Evolutionary conservation across 2,113 vertebrate genomes (phyloP).

Genomic region (Nematolebias whitei): DNA sequence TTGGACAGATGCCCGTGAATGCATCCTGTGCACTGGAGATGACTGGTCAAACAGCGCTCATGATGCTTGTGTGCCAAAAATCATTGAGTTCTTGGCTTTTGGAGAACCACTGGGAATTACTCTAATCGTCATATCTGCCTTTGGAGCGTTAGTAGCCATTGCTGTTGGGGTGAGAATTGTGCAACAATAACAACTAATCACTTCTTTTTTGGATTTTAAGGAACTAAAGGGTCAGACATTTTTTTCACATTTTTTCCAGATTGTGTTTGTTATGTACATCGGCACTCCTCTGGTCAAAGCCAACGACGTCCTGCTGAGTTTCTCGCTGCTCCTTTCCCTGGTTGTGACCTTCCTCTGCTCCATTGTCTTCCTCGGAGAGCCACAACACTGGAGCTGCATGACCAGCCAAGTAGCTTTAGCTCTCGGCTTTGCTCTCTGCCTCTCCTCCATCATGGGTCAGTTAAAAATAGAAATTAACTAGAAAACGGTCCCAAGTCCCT

Average conservation of each 20-base stretch:
- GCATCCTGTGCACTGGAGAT: slow-evolving; percentile 79
- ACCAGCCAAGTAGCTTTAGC: slow-evolving; percentile 83
- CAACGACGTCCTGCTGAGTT: slow-evolving; percentile 80
- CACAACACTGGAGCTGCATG: slow-evolving; percentile 84
- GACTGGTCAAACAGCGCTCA: slow-evolving; percentile 83
- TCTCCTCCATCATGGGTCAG: slow-evolving; percentile 84
- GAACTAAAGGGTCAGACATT: neutral
- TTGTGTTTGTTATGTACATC: slow-evolving; percentile 77
- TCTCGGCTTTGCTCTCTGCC: slow-evolving; percentile 82
- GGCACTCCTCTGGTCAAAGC: slow-evolving; percentile 81
- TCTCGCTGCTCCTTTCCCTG: slow-evolving; percentile 82
- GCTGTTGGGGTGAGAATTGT: slow-evolving; percentile 63
- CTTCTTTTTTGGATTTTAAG: neutral
- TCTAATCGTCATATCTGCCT: slow-evolving; percentile 82
- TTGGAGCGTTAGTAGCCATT: slow-evolving; percentile 79
- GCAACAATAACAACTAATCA: neutral
- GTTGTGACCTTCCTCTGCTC: slow-evolving; percentile 83
- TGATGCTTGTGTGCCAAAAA: slow-evolving; percentile 81
- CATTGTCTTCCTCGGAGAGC: slow-evolving; percentile 83
- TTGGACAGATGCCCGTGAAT: slow-evolving; percentile 83
- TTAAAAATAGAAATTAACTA: neutral
- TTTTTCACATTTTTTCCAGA: slow-evolving; percentile 28
- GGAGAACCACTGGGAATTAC: slow-evolving; percentile 85
- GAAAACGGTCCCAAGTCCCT: no score
- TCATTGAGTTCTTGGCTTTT: slow-evolving; percentile 86